A percentile compares a stretch with the other conserved stretches of the same genome.
Evolutionary conservation across 2,797 vertebrate genomes (phyloP).

Genomic region (Anas flavirostris): DNA sequence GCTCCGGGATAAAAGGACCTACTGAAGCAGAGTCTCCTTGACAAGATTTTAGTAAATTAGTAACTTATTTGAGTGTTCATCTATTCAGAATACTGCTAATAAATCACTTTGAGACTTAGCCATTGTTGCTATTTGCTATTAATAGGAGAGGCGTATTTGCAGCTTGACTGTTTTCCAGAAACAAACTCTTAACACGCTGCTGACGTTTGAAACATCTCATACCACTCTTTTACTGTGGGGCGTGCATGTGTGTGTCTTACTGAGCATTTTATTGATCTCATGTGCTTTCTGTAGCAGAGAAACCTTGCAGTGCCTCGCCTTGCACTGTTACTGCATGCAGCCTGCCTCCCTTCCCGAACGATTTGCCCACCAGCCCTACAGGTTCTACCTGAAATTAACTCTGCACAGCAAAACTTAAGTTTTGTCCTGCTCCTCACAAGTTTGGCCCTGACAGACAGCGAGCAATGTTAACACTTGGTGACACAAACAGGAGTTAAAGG

Average conservation of each 20-base stretch:
- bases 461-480: background rate
- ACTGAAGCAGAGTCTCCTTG: conserved; percentile 63
- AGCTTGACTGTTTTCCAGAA: conserved; percentile 38
- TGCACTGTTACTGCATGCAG: background rate
- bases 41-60: conserved; percentile 65
- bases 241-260: background rate
- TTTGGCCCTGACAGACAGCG: background rate
- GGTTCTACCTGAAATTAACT: conserved; percentile 7
- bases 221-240: background rate
- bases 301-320: background rate
- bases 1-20: conserved; percentile 53
- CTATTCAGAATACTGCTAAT: conserved; percentile 64
- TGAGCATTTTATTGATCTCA: background rate
- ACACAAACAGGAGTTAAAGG: background rate
- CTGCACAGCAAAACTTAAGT: background rate
- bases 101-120: conserved; percentile 46
- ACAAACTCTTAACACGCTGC: conserved; percentile 23
- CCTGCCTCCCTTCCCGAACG: background rate
- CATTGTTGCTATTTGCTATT: conserved; percentile 53
- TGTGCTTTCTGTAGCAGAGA: background rate
- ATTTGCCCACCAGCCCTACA: background rate
- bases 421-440: background rate
- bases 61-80: conserved; percentile 59
- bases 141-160: conserved; percentile 22
- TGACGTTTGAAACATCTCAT: conserved; percentile 7